Percentiles rank a stretch among this genome's conserved stretches.
Conservation (phyloP, 2,797 vertebrate species). For the Lemur catta region DNA sequence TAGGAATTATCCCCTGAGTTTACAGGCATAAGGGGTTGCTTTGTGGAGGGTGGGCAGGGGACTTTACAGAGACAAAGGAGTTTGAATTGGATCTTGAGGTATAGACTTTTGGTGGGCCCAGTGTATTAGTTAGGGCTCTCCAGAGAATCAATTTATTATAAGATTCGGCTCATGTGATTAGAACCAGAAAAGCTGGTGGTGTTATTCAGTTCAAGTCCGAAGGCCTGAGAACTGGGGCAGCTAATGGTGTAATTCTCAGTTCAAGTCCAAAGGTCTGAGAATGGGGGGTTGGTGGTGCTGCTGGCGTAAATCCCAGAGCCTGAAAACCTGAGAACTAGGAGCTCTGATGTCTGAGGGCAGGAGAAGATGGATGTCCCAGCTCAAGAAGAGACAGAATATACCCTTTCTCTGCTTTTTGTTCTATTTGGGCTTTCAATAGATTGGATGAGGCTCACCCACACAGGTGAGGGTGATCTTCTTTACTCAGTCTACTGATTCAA, state of each 20-base stretch:
- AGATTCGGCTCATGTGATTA: neutral
- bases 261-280: neutral
- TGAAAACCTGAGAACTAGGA: neutral
- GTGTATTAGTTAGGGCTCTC: neutral
- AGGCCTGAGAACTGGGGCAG: neutral
- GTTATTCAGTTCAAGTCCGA: neutral
- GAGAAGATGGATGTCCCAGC: neutral
- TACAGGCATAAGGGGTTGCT: neutral
- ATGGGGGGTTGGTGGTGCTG: neutral
- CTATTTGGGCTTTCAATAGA: neutral
- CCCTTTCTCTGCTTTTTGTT: neutral
- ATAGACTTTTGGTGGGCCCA: neutral
- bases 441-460: neutral
- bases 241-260: neutral
- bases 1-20: neutral
- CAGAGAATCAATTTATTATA: neutral
- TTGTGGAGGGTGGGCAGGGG: neutral
- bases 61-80: neutral
- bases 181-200: neutral
- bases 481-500: neutral
- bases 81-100: neutral
- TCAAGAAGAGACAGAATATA: neutral
- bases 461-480: neutral
- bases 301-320: neutral
- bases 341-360: neutral